These are phyloP conservation scores for Gymnothorax javanicus DNA, from an alignment of 2,797 vertebrate species.

Conservation along the genomic window DNA sequence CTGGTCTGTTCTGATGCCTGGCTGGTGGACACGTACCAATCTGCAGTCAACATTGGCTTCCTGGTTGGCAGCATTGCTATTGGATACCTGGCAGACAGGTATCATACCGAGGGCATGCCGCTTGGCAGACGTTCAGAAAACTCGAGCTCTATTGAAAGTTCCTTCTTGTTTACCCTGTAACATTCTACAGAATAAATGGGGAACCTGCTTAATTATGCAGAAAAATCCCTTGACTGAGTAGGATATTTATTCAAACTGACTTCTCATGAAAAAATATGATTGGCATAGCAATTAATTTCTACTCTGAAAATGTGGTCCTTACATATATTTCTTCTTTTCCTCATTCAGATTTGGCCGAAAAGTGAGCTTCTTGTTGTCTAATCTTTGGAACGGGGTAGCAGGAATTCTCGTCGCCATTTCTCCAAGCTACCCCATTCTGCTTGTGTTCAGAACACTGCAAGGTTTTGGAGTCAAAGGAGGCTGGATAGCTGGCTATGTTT, in stretches of 20 bases:
- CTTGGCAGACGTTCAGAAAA: background rate
- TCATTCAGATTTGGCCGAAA: conserved; percentile 85
- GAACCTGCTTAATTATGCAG: background rate
- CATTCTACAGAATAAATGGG: background rate
- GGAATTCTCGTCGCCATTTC: conserved; percentile 87
- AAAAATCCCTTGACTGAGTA: background rate
- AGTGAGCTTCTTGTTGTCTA: conserved; percentile 83
- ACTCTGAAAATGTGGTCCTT: background rate
- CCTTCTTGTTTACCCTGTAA: background rate
- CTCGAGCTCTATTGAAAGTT: background rate
- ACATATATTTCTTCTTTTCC: conserved; percentile 3
- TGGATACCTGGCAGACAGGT: conserved; percentile 95
- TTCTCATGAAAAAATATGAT: background rate
- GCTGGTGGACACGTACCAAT: conserved; percentile 90
- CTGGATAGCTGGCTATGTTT: conserved; percentile 90
- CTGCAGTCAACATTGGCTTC: conserved; percentile 87
- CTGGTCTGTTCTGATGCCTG: conserved; percentile 86
- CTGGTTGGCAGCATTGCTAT: conserved; percentile 83
- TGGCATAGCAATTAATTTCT: background rate
- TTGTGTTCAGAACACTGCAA: conserved; percentile 86
- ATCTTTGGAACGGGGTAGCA: conserved; percentile 78
- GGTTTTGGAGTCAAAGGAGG: conserved; percentile 91
- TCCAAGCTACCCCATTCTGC: conserved; percentile 81
- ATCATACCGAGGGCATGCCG: conserved; percentile 12
- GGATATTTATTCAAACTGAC: background rate